Evolutionary conservation across 2,797 vertebrate genomes (phyloP).

Genomic region (Miichthys miiuy): DNA sequence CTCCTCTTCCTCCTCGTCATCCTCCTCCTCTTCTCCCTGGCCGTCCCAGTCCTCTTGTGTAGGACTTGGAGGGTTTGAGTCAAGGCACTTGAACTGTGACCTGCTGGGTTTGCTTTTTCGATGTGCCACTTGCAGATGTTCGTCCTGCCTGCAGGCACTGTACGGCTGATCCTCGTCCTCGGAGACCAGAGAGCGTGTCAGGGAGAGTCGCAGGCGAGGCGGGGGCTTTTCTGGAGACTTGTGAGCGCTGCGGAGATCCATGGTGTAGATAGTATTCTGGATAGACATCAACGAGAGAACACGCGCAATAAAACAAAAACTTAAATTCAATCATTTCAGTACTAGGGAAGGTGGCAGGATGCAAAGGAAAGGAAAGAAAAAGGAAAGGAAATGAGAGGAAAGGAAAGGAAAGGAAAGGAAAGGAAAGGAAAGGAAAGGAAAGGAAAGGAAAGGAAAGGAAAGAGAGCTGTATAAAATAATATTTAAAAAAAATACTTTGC

Average conservation of each 20-base stretch:
- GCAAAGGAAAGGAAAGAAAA: too few species aligned
- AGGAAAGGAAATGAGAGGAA: too few species aligned
- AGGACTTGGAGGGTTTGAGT: conserved; percentile 60
- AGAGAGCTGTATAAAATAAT: neutral
- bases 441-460: neutral
- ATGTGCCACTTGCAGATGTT: conserved; percentile 27
- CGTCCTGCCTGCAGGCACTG: conserved; percentile 32
- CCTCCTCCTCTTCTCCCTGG: conserved; percentile 58
- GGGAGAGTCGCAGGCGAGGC: conserved; percentile 90
- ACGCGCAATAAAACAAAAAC: neutral
- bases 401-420: too few species aligned
- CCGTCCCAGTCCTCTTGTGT: conserved; percentile 74
- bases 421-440: neutral
- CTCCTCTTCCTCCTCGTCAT: conserved; percentile 46
- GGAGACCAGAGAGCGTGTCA: conserved; percentile 85
- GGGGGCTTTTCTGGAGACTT: conserved; percentile 86
- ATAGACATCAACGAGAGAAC: conserved; percentile 7
- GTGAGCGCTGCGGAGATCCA: conserved; percentile 97
- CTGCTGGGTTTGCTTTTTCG: conserved; percentile 50
- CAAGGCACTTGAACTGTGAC: conserved; percentile 50
- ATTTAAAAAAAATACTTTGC: neutral
- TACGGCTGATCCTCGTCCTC: conserved; percentile 64
- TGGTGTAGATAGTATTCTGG: conserved; percentile 90
- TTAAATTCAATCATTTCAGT: neutral
- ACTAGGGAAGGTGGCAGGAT: too few species aligned